Conservation (phyloP, 2,113 vertebrate species). For the Alouatta palliata region DNA sequence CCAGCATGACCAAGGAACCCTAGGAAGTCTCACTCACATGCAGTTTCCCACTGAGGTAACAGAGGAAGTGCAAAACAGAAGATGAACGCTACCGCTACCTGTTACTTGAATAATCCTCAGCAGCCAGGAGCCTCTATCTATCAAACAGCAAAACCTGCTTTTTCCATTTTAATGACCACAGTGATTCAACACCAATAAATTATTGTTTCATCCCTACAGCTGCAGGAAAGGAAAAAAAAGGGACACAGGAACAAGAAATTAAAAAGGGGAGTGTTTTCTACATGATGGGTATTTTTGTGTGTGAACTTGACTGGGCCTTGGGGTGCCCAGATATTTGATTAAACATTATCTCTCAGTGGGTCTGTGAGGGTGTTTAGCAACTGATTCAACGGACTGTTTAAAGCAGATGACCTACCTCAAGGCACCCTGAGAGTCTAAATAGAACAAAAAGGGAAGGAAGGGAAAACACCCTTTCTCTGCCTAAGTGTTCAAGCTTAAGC, state of each 20-base stretch:
- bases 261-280: slow-evolving; percentile 12
- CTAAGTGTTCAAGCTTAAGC: no score
- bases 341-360: not conserved
- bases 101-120: not conserved
- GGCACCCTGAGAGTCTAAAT: not conserved
- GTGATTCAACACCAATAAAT: not conserved
- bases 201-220: slow-evolving; percentile 54
- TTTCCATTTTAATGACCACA: not conserved
- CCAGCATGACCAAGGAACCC: not conserved
- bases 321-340: not conserved
- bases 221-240: not conserved
- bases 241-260: not conserved
- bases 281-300: not conserved
- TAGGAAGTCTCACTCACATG: not conserved
- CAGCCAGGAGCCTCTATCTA: not conserved
- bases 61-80: not conserved
- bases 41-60: not conserved
- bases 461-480: not conserved
- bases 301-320: not conserved
- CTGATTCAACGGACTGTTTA: not conserved
- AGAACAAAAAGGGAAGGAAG: not conserved
- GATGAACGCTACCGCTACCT: rapidly evolving
- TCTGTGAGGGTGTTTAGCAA: not conserved
- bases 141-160: not conserved
- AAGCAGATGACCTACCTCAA: not conserved